These are phyloP conservation scores for Cavia porcellus DNA, from an alignment of 2,113 vertebrate species.

Conservation along the genomic window DNA sequence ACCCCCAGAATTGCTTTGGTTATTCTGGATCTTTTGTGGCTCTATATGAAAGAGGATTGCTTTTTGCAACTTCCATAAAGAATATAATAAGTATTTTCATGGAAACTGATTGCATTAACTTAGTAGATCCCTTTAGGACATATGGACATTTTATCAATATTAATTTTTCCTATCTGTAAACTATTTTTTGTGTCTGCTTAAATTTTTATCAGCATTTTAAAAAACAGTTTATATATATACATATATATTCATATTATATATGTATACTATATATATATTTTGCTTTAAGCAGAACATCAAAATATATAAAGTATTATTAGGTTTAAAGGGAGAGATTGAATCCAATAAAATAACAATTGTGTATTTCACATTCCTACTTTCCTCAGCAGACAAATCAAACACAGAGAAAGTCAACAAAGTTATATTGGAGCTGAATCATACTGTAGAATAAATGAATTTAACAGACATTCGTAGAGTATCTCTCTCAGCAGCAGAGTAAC, in stretches of 20 bases:
- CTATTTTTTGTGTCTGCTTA: background rate
- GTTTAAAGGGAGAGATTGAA: background rate
- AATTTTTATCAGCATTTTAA: background rate
- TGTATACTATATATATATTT: no score
- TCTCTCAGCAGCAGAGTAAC: background rate
- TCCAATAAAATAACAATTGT: background rate
- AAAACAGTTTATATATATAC: background rate
- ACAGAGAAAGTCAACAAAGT: background rate
- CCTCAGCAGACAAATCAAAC: background rate
- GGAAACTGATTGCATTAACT: background rate
- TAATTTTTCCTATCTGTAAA: background rate
- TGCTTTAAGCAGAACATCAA: background rate
- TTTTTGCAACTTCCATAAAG: background rate
- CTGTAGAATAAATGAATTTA: background rate
- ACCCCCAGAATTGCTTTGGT: background rate
- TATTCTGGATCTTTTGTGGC: background rate
- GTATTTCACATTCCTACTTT: background rate
- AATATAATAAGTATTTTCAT: background rate
- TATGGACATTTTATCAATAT: background rate
- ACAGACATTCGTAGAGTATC: background rate
- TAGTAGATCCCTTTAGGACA: background rate
- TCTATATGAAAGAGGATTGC: background rate
- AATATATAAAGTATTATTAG: background rate
- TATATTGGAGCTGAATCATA: background rate
- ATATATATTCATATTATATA: background rate